Conservation (phyloP, 2,797 vertebrate genomes). For the Smutsia temminckii region DNA sequence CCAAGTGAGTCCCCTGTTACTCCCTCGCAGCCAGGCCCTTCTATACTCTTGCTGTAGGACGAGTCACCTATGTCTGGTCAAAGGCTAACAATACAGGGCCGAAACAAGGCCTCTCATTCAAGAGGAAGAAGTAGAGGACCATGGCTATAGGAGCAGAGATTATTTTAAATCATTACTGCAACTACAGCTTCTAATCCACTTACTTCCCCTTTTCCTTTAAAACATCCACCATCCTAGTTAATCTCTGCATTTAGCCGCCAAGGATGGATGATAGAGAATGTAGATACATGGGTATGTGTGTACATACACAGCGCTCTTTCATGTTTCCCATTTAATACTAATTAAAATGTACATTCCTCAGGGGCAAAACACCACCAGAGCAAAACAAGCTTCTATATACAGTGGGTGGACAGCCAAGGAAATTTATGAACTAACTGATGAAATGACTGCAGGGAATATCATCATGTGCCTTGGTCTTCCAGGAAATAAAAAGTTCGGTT, state of each 20-base stretch:
- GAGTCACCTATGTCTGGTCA: not conserved
- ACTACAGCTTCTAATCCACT: not conserved
- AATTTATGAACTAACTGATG: conserved; percentile 6
- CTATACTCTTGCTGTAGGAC: not conserved
- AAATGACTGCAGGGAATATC: not conserved
- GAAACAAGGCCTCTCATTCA: not conserved
- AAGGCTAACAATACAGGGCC: not conserved
- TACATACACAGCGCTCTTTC: not conserved
- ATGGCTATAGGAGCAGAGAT: not conserved
- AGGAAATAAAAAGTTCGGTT: conserved; percentile 30
- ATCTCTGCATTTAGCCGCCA: not conserved
- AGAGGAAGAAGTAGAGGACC: not conserved
- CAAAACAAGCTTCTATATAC: not conserved
- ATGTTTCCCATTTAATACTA: not conserved
- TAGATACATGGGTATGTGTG: not conserved
- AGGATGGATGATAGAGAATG: not conserved
- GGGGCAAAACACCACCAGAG: not conserved
- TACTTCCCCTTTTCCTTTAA: not conserved
- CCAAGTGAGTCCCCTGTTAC: not conserved
- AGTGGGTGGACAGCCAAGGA: not conserved
- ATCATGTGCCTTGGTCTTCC: conserved; percentile 36
- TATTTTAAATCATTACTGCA: not conserved
- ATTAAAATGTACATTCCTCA: conserved; percentile 17
- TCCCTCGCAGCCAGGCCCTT: not conserved
- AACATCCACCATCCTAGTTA: not conserved